phyloP scores from a whole-genome alignment of 2,888 invertebrate genomes.

The Apamea epomidion region DNA sequence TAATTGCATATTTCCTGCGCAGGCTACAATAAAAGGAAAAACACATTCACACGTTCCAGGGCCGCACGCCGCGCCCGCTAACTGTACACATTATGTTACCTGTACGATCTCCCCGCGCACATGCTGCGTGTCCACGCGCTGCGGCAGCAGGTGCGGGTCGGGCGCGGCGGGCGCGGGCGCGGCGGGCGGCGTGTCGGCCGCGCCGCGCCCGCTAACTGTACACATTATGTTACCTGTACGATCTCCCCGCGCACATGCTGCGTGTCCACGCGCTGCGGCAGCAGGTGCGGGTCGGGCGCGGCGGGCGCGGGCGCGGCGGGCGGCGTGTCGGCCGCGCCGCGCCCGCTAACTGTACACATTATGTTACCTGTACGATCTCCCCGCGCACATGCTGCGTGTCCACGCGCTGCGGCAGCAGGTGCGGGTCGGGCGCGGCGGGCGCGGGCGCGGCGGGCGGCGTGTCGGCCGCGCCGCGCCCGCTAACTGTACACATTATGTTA shows the following conservation, averaged over 20 bases:
- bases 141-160: slow-evolving; percentile 85
- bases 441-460: background rate
- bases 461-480: slow-evolving; percentile 37
- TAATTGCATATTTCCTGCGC: background rate
- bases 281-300: slow-evolving; percentile 73
- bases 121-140: slow-evolving; percentile 90
- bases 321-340: slow-evolving; percentile 7
- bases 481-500: slow-evolving; percentile 53
- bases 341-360: slow-evolving; percentile 29
- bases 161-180: slow-evolving; percentile 31
- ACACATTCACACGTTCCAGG: too few species aligned
- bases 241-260: slow-evolving; percentile 61
- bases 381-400: slow-evolving; percentile 84
- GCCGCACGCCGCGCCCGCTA: slow-evolving; percentile 62
- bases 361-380: slow-evolving; percentile 59
- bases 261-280: slow-evolving; percentile 91
- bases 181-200: slow-evolving; percentile 60
- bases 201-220: slow-evolving; percentile 76
- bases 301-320: background rate
- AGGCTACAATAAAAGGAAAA: background rate
- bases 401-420: slow-evolving; percentile 90
- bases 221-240: slow-evolving; percentile 58
- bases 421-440: slow-evolving; percentile 39
- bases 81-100: slow-evolving; percentile 55
- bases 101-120: slow-evolving; percentile 35